Conservation (phyloP, 1,140 invertebrate species). For the Campoletis sonorensis region DNA sequence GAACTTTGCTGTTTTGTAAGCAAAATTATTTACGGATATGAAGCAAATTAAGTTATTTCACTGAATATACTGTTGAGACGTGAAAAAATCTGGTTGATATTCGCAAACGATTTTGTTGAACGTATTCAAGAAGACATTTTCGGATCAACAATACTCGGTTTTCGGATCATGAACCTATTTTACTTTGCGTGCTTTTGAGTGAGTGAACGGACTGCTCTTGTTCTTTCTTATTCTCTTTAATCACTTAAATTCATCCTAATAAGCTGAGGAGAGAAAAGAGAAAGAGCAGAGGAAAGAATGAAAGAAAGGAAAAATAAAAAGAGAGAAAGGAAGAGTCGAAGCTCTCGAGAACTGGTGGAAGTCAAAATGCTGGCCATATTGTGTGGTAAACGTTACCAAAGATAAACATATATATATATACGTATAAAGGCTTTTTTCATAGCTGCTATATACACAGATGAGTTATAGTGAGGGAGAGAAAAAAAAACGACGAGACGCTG, state of each 20-base stretch:
- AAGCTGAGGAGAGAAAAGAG: background rate
- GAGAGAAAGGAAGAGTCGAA: background rate
- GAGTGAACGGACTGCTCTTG: background rate
- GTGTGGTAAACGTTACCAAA: background rate
- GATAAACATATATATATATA: background rate
- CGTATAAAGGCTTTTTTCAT: background rate
- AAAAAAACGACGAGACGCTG: slow-evolving; percentile 15
- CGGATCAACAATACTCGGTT: too few relatives aligned
- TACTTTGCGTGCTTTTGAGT: background rate
- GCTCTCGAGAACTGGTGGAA: background rate
- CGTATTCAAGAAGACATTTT: too few relatives aligned
- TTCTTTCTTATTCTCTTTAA: background rate
- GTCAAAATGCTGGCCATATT: background rate
- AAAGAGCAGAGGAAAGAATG: background rate
- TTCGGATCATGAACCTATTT: background rate
- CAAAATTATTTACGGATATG: too few relatives aligned
- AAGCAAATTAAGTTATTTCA: too few relatives aligned
- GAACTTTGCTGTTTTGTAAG: too few relatives aligned
- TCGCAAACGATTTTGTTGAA: too few relatives aligned
- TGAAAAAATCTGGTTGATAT: too few relatives aligned
- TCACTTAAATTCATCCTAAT: background rate
- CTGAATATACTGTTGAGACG: too few relatives aligned
- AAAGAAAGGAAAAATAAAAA: slow-evolving; percentile 14
- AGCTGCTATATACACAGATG: background rate
- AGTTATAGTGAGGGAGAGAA: background rate